These are phyloP conservation scores for Sinotaia quadrata DNA, from an alignment of 2,888 invertebrate species.

Conservation along the genomic window DNA sequence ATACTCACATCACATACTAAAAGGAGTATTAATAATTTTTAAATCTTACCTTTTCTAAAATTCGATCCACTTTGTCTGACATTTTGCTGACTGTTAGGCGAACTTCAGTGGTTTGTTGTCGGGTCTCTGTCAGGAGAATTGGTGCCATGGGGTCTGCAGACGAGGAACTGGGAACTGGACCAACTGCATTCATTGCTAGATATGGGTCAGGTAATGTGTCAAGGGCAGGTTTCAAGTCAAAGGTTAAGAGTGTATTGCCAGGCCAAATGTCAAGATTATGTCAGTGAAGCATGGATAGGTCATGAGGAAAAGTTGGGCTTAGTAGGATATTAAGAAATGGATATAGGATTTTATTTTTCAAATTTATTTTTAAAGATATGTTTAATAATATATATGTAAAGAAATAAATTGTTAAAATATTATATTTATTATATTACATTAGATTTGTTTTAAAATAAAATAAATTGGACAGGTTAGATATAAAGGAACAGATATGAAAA, in stretches of 20 bases:
- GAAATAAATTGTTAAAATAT: too few species aligned
- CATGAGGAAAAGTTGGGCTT: not conserved
- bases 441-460: too few species aligned
- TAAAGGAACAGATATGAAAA: too few species aligned
- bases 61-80: constrained; percentile 78
- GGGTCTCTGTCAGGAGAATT: constrained; percentile 77
- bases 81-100: constrained; percentile 79
- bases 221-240: not conserved
- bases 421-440: too few species aligned
- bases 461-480: too few species aligned
- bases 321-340: not conserved
- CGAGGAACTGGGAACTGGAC: constrained; percentile 22
- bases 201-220: not conserved
- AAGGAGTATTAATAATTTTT: too few species aligned
- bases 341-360: too few species aligned
- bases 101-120: constrained; percentile 80
- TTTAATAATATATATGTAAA: too few species aligned
- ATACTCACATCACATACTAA: too few species aligned
- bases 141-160: constrained; percentile 72
- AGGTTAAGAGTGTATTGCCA: not conserved
- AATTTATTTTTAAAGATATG: too few species aligned
- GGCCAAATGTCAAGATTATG: not conserved
- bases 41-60: constrained; percentile 76
- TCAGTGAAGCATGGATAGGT: not conserved
- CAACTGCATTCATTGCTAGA: not conserved